Evolutionary conservation across 2,888 invertebrate genomes (phyloP), one percentile per base, ranked within the genome.

Genomic region (Leptura quadrifasciata): DNA sequence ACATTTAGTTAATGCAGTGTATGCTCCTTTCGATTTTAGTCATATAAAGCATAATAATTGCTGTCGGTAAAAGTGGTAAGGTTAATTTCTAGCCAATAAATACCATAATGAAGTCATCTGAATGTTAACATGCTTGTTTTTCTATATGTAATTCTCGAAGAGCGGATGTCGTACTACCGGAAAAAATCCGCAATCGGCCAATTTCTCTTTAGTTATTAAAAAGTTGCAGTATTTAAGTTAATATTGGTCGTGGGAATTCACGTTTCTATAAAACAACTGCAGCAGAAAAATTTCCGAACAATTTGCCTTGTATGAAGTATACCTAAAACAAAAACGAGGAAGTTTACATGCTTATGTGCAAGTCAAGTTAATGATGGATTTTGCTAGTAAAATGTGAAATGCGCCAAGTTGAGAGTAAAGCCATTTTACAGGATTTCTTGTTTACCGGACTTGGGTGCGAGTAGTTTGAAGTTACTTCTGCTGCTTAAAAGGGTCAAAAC

Each of bases 221-320:
- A 47, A 47, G 39, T 39, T 39, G 10, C 39, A 39, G 39, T 15
- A 39, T 39, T 47, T n/a, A 47, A n/a, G 15, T 47, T n/a, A n/a
- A 47, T 47, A 47, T 47, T n/a, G 17, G 47, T 47, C 47, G n/a
- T 47, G 47, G 47, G 47, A 47, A 47, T 47, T 47, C n/a, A 47
- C 47, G 47, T 47, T 47, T 47, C 47, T 47, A 47, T 47, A 47
- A 47, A 47, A 47, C 47, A 47, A n/a, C 47, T n/a, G 5, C 12
- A n/a, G 17, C 47, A n/a, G n/a, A n/a, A 47, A 12, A 12, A 39
- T 39, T 12, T 39, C 1, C 12, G 0, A 0, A 47, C 47, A 47
- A n/a, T 47, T 47, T 39, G 39, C 15, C 39, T 47, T 47, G 1
- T 47, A n/a, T 47, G 17, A n/a, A 47, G 17, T n/a, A 47, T n/a